Conservation (phyloP, 2,888 invertebrate species). For the Lepidonotus clava region DNA sequence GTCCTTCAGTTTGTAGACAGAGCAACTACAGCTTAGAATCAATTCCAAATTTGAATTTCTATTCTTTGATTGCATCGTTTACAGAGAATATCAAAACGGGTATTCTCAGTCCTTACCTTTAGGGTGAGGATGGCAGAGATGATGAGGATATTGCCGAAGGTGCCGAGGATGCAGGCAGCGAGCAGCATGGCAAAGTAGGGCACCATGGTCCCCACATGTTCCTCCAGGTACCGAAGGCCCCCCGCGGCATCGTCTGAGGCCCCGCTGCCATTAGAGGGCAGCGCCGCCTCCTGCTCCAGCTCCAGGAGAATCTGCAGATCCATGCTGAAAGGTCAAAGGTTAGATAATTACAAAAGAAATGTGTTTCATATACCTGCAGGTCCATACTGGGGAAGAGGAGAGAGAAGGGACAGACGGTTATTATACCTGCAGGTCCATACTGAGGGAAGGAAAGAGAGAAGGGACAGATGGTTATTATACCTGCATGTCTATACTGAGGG, state of each 20-base stretch:
- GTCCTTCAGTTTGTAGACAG: background rate
- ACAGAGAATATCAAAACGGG: too few species aligned
- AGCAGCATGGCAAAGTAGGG: conserved; percentile 51
- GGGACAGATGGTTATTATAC: too few species aligned
- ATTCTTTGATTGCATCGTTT: too few species aligned
- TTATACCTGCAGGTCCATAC: too few species aligned
- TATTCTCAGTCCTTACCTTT: conserved; percentile 37
- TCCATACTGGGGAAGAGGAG: too few species aligned
- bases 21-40: background rate
- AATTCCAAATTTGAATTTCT: too few species aligned
- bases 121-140: conserved; percentile 22
- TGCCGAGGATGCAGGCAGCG: conserved; percentile 20
- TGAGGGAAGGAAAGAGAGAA: too few species aligned
- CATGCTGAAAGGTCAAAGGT: too few species aligned
- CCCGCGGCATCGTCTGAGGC: background rate
- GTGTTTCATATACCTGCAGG: too few species aligned
- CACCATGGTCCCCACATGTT: conserved; percentile 9
- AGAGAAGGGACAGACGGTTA: too few species aligned
- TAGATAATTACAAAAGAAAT: too few species aligned
- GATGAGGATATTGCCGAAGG: conserved; percentile 44
- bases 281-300: background rate
- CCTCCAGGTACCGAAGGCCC: background rate
- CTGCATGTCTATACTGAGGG: too few species aligned
- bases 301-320: background rate
- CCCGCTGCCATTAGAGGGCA: background rate